Percentiles rank a stretch among this genome's conserved stretches.
Conservation (phyloP, 37 sponge, comb jelly and placozoan genomes). For the Tethya wilhelma region DNA sequence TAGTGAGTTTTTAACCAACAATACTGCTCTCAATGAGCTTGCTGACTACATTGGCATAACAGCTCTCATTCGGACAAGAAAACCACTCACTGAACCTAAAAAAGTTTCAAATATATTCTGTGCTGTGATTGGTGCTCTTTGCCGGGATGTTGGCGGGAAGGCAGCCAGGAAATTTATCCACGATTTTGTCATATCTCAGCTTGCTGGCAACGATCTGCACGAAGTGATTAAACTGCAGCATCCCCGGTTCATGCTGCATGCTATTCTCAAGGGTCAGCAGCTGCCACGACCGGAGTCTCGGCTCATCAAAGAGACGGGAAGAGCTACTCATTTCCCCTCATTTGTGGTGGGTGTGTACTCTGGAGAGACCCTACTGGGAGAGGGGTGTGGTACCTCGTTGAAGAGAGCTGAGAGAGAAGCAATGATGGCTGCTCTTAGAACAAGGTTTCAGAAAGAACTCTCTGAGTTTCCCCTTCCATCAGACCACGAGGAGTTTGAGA, state of each 20-base stretch:
- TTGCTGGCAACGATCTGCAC: conserved; percentile 62
- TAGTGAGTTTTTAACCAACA: conserved; percentile 29
- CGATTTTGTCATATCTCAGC: conserved; percentile 69
- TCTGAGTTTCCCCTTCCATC: conserved; percentile 56
- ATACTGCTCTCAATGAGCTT: conserved; percentile 18
- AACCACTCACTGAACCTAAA: conserved; percentile 16
- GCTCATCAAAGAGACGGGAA: conserved; percentile 83
- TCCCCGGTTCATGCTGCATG: conserved; percentile 59
- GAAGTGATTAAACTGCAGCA: conserved; percentile 78
- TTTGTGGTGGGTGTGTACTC: conserved; percentile 89
- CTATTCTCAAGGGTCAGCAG: conserved; percentile 45
- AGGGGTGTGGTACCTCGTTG: conserved; percentile 82
- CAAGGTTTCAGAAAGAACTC: conserved; percentile 66
- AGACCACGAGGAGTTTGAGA: conserved; percentile 32
- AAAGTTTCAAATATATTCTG: conserved; percentile 23
- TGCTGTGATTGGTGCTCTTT: conserved; percentile 77
- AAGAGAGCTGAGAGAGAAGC: conserved; percentile 85
- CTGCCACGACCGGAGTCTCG: conserved; percentile 43
- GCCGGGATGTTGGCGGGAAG: conserved; percentile 60
- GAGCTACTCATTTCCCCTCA: conserved; percentile 87
- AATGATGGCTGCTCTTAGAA: conserved; percentile 61
- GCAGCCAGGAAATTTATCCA: conserved; percentile 72
- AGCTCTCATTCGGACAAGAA: conserved; percentile 60
- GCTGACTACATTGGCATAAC: conserved; percentile 76
- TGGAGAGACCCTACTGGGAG: conserved; percentile 59